phyloP scores from a whole-genome alignment of 1,140 invertebrate genomes.

The Asobara japonica region DNA sequence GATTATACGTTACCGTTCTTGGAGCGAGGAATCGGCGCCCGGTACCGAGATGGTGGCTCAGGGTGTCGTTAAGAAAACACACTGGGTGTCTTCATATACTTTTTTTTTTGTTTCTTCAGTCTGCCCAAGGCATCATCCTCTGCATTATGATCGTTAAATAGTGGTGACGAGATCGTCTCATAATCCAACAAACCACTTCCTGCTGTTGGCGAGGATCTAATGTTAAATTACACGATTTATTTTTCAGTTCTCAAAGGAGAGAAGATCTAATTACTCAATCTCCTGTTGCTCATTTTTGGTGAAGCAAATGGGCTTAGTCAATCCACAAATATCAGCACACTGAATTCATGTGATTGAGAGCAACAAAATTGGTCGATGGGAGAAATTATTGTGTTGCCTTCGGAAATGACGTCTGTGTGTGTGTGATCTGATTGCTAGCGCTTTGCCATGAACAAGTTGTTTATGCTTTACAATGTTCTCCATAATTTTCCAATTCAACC shows the following conservation, averaged over 20 bases:
- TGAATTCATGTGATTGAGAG: too few species aligned
- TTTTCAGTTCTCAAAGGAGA: background rate
- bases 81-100: conserved; percentile 17
- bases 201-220: conserved; percentile 25
- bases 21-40: conserved; percentile 33
- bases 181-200: conserved; percentile 26
- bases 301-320: too few species aligned
- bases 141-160: conserved; percentile 30
- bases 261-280: conserved; percentile 25
- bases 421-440: too few species aligned
- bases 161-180: conserved; percentile 26
- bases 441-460: too few species aligned
- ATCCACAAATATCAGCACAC: too few species aligned
- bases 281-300: too few species aligned
- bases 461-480: too few species aligned
- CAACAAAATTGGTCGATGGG: too few species aligned
- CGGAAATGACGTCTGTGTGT: too few species aligned
- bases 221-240: conserved; percentile 8
- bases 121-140: background rate
- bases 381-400: too few species aligned
- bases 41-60: conserved; percentile 29
- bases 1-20: conserved; percentile 62
- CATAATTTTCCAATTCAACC: too few species aligned
- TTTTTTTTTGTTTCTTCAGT: background rate
- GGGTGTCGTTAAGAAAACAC: conserved; percentile 63